Base-by-base conservation (phyloP, 2,888 invertebrate species). In the Tenthredo mesomela region DNA sequence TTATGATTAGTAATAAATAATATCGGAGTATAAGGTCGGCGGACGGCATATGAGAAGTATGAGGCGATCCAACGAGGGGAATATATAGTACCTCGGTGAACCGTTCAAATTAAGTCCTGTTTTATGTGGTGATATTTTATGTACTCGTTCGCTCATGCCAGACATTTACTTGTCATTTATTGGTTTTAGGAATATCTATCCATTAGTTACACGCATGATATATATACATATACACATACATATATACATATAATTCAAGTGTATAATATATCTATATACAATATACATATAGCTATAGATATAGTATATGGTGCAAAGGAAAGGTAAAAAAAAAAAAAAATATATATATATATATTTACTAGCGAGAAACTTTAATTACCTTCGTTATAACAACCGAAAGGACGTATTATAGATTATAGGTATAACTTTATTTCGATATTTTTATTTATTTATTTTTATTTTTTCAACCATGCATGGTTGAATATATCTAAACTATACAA, bases 111-210 rank as follows among this genome's bases (percentile, higher is more conserved):
- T 80, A 80, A 61, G 58, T 80, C 40, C 25, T 80, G 12, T 61
- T 80, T 61, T 80, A 61, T 80, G 77, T 18, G 77, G 25, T 37
- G 61, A 37, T 80, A 80, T 61, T 61, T 61, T 80, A 61, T 40
- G 40, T 40, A 77, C 61, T 80, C 58, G 80, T 80, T 80, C 5
- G 40, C 37, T 40, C 80, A 80, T 61, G 54, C 61, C 33, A 40
- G 61, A 61, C 58, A 61, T 61, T 80, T 61, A 58, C 61, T 61
- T 58, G 80, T 80, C 80, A 61, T 58, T 80, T 80, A 80, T 80
- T 80, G 80, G 80, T 80, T 80, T 80, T 80, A 40, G 61, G 61
- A 61, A 61, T 58, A 58, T 80, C 58, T 61, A 40, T 80, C n/a
- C 25, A 80, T 80, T 80, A 80, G n/a, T 40, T n/a, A 18, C 54